These are phyloP conservation scores for Boulengeromyrus knoepffleri DNA, from an alignment of 2,113 vertebrate genomes.

Conservation along the genomic window DNA sequence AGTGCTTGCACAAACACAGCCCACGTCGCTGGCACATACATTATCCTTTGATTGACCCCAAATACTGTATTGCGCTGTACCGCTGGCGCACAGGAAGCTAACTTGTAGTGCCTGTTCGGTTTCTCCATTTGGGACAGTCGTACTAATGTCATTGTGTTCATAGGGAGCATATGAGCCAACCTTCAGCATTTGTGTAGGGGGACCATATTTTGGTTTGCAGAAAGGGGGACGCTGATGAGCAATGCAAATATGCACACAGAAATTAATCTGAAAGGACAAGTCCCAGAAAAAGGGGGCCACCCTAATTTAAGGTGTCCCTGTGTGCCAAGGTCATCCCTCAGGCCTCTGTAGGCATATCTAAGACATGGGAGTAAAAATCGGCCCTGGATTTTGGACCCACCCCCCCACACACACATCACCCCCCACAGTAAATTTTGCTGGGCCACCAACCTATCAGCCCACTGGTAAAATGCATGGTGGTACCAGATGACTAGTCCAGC, in stretches of 20 bases:
- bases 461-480: background rate
- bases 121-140: background rate
- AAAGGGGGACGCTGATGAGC: background rate
- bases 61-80: background rate
- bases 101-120: background rate
- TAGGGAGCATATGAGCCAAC: background rate
- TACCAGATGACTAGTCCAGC: background rate
- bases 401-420: too few relatives aligned
- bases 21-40: background rate
- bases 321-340: background rate
- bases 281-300: background rate
- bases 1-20: background rate
- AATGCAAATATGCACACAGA: background rate
- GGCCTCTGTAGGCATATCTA: background rate
- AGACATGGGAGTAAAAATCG: background rate
- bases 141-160: background rate
- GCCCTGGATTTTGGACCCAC: background rate
- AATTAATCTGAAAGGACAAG: background rate
- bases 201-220: background rate
- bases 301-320: background rate
- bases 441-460: background rate
- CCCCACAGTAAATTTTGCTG: background rate
- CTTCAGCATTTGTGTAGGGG: background rate
- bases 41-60: background rate
- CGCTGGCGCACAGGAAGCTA: background rate